Evolutionary conservation across 23 tunicate genomes (phyloP), one percentile per base, ranked within the genome.

Genomic region (Ciona savignyi): DNA sequence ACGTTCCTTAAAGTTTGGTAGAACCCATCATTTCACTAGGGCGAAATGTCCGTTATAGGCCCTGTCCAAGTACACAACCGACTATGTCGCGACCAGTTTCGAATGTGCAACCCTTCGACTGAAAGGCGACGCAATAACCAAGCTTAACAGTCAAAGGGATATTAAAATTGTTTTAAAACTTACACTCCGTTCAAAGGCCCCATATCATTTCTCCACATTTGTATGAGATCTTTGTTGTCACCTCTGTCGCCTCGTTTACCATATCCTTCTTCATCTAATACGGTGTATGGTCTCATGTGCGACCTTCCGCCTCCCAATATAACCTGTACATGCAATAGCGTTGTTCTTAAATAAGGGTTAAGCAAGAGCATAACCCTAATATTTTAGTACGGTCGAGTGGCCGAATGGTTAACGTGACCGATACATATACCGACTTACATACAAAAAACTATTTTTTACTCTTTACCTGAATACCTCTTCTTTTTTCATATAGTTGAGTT

Each of bases 221-320:
- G 25, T 27, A 81, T 81, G 15, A 86, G 67, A 62, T 86, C 67
- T 81, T 72, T 49, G 3, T 73, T 61, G 26, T 84, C 90, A 4
- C 30, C 35, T 49, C 90, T 63, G 25, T 32, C 78, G 42, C 81
- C 87, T 25, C 21, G 29, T 15, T 27, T 56, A 4, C 28, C 29
- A 4, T 4, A 9, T 23, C 29, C 68, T 68, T 75, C 81, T 67
- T 68, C 76, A 67, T 83, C 81, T 1, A 24, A 21, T 21, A 24
- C 24, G 1, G 66, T 63, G 9, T 1, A 24, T 0, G 89, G 89
- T 27, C 63, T 35, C 89, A 89, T 83, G 42, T 89, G 88, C 1
- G 79, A 74, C 0, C 81, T 34, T 20, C 96, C 97, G 0, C 97
- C 92, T 0, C 97, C 97, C n/a, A 91, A 28, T 24, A 91, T 70